Conservation (phyloP, 37 sponge, comb jelly and placozoan genomes). For the Theonella swinhoei region DNA sequence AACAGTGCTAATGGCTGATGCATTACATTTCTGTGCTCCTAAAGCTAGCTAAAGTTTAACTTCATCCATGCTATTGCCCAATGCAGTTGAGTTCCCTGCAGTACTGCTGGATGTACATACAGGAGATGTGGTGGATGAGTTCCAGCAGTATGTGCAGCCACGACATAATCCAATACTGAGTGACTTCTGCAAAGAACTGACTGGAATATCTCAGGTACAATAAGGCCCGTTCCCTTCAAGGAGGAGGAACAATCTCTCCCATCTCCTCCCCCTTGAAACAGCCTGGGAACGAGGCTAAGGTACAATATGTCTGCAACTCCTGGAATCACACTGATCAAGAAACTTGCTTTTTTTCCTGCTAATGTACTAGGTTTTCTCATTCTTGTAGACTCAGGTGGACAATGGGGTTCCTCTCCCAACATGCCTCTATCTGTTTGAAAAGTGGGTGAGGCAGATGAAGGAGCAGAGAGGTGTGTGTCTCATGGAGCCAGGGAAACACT, state of each 20-base stretch:
- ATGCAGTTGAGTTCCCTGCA: constrained; percentile 92
- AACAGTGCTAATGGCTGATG: too few species aligned
- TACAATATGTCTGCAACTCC: not conserved
- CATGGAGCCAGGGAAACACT: constrained; percentile 43
- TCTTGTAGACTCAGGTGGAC: constrained; percentile 66
- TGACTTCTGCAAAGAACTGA: constrained; percentile 80
- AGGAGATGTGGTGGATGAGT: constrained; percentile 63
- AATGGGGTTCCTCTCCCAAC: constrained; percentile 54
- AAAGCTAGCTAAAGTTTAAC: too few species aligned
- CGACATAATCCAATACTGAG: constrained; percentile 64
- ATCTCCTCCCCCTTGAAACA: too few species aligned
- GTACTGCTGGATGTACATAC: constrained; percentile 62
- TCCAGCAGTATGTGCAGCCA: constrained; percentile 86
- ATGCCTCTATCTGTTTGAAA: constrained; percentile 58
- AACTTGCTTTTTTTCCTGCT: too few species aligned
- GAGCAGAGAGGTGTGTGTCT: constrained; percentile 33
- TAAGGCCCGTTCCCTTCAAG: not conserved
- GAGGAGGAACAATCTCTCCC: too few species aligned
- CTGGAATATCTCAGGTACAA: constrained; percentile 84
- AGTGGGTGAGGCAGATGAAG: constrained; percentile 57
- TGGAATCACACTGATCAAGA: not conserved
- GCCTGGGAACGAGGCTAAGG: not conserved
- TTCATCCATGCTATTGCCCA: too few species aligned
- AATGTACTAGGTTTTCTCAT: too few species aligned
- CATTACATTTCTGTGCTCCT: too few species aligned